Percentiles rank a stretch among this genome's conserved stretches.
Evolutionary conservation across 2,797 vertebrate genomes (phyloP).

Genomic region (Stomatorhinus walkeri): DNA sequence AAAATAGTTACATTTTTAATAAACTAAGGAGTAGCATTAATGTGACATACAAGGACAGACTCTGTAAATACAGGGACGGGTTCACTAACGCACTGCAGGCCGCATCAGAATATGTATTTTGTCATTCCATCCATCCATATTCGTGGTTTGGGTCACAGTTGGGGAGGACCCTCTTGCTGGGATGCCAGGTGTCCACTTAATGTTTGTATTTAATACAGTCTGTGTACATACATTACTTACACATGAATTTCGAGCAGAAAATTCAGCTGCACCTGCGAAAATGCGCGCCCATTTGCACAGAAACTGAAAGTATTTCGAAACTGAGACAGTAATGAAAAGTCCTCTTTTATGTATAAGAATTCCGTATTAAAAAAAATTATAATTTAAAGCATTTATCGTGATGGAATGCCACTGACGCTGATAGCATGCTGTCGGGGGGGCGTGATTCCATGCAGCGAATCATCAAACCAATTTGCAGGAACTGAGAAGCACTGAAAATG

Average conservation of each 20-base stretch:
- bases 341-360: not conserved
- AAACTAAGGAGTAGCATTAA: not conserved
- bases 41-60: not conserved
- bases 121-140: not conserved
- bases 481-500: constrained; percentile 15
- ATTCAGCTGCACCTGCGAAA: not conserved
- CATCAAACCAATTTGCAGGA: constrained; percentile 16
- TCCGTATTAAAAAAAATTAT: not conserved
- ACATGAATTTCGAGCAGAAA: not conserved
- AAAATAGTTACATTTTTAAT: not conserved
- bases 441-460: not conserved
- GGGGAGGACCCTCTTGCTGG: not conserved
- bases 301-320: not conserved
- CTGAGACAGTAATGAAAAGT: not conserved
- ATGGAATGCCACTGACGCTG: not conserved
- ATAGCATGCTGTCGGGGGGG: not conserved
- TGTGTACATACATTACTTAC: not conserved
- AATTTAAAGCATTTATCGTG: constrained; percentile 4
- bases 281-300: not conserved
- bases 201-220: not conserved
- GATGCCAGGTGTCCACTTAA: not conserved
- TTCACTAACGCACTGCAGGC: not conserved
- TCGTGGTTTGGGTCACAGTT: not conserved
- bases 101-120: not conserved
- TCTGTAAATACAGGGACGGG: not conserved